Evolutionary conservation across 2,797 vertebrate species (phyloP).

Genomic region (Podargus strigoides): DNA sequence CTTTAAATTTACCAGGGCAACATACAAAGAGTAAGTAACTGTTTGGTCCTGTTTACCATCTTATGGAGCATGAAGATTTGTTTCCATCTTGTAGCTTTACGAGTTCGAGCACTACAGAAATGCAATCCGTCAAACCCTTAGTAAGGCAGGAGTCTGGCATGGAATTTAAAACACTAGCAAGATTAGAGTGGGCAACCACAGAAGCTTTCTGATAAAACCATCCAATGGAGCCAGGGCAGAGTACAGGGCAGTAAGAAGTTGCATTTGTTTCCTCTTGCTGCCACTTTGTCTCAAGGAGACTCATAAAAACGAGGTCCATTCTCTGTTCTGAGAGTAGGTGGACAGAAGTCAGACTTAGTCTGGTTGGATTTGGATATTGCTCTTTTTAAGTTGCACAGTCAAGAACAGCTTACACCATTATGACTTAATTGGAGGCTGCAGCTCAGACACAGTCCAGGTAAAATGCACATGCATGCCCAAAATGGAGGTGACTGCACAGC

Average conservation of each 20-base stretch:
- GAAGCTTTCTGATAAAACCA: not conserved
- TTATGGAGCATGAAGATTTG: not conserved
- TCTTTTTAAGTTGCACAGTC: not conserved
- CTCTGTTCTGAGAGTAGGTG: not conserved
- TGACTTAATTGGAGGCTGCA: not conserved
- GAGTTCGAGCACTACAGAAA: not conserved
- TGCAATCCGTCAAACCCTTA: not conserved
- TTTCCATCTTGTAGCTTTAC: not conserved
- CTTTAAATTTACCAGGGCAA: constrained; percentile 29
- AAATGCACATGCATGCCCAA: not conserved
- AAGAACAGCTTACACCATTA: not conserved
- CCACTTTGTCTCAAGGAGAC: not conserved
- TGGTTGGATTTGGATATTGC: not conserved
- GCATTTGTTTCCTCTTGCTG: not conserved
- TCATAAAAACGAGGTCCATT: not conserved
- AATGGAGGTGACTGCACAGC: not conserved
- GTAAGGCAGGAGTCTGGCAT: not conserved
- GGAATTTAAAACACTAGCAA: not conserved
- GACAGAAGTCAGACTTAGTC: not conserved
- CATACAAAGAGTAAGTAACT: not conserved
- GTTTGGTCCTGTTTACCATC: not conserved
- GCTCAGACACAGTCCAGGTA: not conserved
- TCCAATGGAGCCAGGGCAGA: not conserved
- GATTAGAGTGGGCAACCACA: not conserved
- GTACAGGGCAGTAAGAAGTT: not conserved